phyloP scores from a whole-genome alignment of 2,888 invertebrate species.

The Ormyrus nitidulus region DNA sequence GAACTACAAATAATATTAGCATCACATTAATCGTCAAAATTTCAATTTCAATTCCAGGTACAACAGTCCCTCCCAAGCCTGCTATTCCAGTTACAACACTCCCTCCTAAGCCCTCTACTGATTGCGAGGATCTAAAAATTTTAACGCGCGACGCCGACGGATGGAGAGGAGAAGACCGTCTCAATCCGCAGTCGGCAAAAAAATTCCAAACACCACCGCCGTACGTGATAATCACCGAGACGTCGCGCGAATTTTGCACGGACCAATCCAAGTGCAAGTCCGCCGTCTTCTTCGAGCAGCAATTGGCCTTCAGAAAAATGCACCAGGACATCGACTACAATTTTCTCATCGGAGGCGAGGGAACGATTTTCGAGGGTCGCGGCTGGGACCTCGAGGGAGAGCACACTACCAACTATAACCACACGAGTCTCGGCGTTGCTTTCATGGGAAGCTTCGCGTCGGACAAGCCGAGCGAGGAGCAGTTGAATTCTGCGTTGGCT shows the following conservation, averaged over 20 bases:
- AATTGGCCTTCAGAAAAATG: not conserved
- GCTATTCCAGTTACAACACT: too few species aligned
- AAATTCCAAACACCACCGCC: not conserved
- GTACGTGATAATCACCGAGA: constrained; percentile 4
- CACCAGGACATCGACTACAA: constrained; percentile 77
- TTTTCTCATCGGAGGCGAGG: constrained; percentile 88
- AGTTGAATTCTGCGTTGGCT: constrained; percentile 79
- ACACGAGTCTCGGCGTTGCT: constrained; percentile 61
- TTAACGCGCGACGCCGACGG: too few species aligned
- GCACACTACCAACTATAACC: constrained; percentile 82
- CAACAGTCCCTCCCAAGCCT: too few species aligned
- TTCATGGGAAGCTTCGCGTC: constrained; percentile 45
- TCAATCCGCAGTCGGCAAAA: too few species aligned
- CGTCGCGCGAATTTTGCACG: not conserved
- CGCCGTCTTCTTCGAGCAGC: not conserved
- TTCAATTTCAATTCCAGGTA: too few species aligned
- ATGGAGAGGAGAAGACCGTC: too few species aligned
- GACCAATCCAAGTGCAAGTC: not conserved
- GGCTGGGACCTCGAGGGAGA: constrained; percentile 86
- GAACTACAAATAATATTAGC: too few species aligned
- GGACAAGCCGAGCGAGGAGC: constrained; percentile 45
- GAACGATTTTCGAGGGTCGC: constrained; percentile 83
- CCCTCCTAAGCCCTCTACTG: too few species aligned
- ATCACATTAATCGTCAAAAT: too few species aligned
- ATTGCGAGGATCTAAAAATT: too few species aligned